Conservation (phyloP, 2,888 invertebrate genomes). For the Loripinus fragilis region DNA sequence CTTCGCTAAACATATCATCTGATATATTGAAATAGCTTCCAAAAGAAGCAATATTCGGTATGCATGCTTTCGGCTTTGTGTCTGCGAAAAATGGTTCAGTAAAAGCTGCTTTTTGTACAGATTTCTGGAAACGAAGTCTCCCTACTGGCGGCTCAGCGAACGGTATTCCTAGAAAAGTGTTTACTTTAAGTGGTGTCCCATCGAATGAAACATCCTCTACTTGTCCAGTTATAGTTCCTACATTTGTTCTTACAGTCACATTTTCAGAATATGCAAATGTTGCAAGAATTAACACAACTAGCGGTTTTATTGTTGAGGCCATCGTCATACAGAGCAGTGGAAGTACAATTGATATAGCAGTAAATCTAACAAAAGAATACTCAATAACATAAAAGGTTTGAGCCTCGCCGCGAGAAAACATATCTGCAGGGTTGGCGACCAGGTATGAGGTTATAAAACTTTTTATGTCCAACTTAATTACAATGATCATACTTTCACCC, state of each 20-base stretch:
- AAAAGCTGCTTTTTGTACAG: constrained; percentile 23
- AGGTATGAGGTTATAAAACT: no score
- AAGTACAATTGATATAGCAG: no score
- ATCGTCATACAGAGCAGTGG: no score
- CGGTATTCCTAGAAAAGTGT: constrained; percentile 27
- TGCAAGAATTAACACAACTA: no score
- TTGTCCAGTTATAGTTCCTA: constrained; percentile 26
- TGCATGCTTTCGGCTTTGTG: not conserved
- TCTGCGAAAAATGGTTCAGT: constrained; percentile 1
- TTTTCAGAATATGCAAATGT: no score
- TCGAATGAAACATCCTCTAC: not conserved
- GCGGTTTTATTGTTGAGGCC: no score
- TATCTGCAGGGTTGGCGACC: no score
- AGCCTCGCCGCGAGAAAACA: no score
- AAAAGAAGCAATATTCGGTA: constrained; percentile 8
- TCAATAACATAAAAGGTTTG: no score
- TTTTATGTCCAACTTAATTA: no score
- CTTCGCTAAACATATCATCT: constrained; percentile 3
- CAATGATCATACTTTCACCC: no score
- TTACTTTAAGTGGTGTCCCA: not conserved
- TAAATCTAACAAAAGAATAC: no score
- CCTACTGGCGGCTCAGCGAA: constrained; percentile 30
- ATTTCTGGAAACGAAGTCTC: constrained; percentile 25
- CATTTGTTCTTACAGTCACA: constrained; percentile 19
- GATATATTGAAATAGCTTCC: not conserved